Percentiles rank a stretch among this genome's conserved stretches.
Conservation (phyloP, 2,888 invertebrate genomes). For the Adelphocoris suturalis region DNA sequence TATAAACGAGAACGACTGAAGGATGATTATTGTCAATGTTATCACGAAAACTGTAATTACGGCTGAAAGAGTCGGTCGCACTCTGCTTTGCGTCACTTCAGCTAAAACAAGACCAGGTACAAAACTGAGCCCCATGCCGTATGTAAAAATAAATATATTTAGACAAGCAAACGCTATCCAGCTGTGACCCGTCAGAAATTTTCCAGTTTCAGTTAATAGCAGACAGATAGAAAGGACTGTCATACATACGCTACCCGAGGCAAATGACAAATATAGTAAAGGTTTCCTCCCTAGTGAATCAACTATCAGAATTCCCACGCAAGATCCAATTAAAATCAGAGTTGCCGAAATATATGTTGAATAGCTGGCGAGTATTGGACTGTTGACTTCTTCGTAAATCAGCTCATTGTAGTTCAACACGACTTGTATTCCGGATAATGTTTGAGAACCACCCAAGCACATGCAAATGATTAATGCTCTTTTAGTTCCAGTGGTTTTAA, state of each 20-base stretch:
- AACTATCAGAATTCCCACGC: neutral
- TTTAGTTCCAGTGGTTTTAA: neutral
- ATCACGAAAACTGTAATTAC: neutral
- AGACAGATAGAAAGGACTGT: conserved; percentile 10
- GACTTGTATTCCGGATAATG: conserved; percentile 27
- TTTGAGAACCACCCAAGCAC: conserved; percentile 13
- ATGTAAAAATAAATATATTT: neutral
- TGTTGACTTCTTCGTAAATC: conserved; percentile 41
- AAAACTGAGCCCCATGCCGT: conserved; percentile 26
- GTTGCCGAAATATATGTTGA: conserved; percentile 28
- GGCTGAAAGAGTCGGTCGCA: neutral
- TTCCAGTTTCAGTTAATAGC: neutral
- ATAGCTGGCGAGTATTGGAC: neutral
- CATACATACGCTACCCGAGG: neutral
- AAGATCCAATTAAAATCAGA: neutral
- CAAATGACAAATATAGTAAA: conserved; percentile 15
- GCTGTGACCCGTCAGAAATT: neutral
- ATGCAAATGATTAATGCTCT: neutral
- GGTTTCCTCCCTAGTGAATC: conserved; percentile 37
- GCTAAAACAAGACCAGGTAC: neutral
- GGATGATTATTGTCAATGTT: neutral
- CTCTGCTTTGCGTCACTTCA: neutral
- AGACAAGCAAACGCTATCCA: conserved; percentile 3
- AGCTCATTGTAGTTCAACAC: conserved; percentile 6
- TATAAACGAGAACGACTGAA: conserved; percentile 41